These are phyloP conservation scores for Leucophenga maculata DNA, from an alignment of 2,888 invertebrate genomes.

Conservation along the genomic window DNA sequence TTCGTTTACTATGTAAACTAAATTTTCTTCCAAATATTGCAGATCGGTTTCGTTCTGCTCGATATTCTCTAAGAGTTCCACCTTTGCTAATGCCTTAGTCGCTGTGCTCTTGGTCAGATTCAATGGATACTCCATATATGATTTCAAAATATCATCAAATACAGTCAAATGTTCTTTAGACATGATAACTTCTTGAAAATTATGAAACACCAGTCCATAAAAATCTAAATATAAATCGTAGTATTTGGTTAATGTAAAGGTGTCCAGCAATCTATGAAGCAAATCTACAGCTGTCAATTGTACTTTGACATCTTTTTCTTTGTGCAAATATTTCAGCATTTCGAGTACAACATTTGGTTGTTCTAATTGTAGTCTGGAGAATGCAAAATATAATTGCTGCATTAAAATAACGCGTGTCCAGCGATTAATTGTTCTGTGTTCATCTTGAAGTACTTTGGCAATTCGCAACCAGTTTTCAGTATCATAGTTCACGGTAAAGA, in stretches of 20 bases:
- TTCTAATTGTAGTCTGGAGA: constrained; percentile 27
- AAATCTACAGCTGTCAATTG: too few relatives aligned
- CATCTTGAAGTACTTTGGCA: constrained; percentile 75
- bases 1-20: too few relatives aligned
- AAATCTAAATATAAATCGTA: neutral
- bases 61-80: too few relatives aligned
- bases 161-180: neutral
- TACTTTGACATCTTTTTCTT: neutral
- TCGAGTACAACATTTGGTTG: constrained; percentile 73
- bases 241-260: neutral
- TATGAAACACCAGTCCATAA: neutral
- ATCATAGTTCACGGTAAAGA: constrained; percentile 80
- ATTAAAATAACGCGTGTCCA: constrained; percentile 80
- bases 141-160: neutral
- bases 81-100: too few relatives aligned
- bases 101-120: too few relatives aligned
- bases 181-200: neutral
- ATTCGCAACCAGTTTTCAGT: constrained; percentile 77
- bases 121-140: too few relatives aligned
- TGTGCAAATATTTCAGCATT: constrained; percentile 73
- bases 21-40: too few relatives aligned
- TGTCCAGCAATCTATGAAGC: neutral
- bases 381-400: constrained; percentile 75
- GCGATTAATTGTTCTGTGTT: constrained; percentile 72
- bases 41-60: too few relatives aligned